Conservation (phyloP, 1,140 invertebrate genomes). For the Pseudomyrmex flavicornis region DNA sequence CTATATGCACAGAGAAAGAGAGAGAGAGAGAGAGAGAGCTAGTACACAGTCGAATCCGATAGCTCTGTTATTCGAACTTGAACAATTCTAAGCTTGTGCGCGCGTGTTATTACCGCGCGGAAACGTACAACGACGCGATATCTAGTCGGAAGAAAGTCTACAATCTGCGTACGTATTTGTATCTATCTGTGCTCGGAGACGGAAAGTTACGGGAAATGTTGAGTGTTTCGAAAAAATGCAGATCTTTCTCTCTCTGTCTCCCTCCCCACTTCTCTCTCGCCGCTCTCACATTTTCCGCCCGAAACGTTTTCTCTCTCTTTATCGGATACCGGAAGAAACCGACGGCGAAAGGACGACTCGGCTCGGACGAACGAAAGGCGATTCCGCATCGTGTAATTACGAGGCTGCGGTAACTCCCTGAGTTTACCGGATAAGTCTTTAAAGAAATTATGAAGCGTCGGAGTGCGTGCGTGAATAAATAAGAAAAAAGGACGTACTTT, state of each 20-base stretch:
- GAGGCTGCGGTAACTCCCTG: neutral
- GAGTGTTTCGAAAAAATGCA: conserved; percentile 20
- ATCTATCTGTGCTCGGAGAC: neutral
- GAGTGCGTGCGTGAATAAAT: neutral
- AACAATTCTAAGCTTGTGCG: neutral
- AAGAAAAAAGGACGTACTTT: neutral
- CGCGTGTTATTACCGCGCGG: conserved; percentile 26
- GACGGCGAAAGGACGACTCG: conserved; percentile 56
- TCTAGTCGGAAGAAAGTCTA: conserved; percentile 59
- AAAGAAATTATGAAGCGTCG: neutral
- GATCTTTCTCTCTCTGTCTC: neutral
- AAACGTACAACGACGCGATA: neutral
- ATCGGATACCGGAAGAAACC: conserved; percentile 51
- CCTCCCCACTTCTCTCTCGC: neutral
- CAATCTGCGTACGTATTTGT: neutral
- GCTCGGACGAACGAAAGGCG: conserved; percentile 65
- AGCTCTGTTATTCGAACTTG: conserved; percentile 9
- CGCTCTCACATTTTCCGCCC: conserved; percentile 6
- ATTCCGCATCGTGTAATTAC: conserved; percentile 4
- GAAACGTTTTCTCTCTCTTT: conserved; percentile 30
- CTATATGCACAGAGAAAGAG: too few species aligned
- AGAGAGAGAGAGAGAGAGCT: too few species aligned
- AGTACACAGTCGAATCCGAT: neutral
- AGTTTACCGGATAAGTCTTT: neutral
- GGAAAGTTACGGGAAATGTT: conserved; percentile 14